These are phyloP conservation scores for Scaptodrosophila latifasciaeformis DNA, from an alignment of 2,888 invertebrate genomes.

Conservation along the genomic window DNA sequence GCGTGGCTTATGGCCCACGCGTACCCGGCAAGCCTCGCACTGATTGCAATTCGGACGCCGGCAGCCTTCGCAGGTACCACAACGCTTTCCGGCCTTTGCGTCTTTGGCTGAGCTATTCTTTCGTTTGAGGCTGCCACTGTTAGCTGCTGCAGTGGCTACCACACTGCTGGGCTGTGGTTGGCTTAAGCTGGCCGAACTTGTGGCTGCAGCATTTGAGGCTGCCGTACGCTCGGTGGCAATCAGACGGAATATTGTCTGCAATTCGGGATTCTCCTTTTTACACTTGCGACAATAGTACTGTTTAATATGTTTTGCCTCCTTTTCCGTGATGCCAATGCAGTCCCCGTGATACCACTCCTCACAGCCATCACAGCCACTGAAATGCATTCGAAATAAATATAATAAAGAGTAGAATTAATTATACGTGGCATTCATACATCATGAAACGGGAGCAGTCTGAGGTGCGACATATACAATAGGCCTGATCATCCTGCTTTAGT, in stretches of 20 bases:
- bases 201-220: slow-evolving; percentile 32
- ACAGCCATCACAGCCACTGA: slow-evolving; percentile 94
- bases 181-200: slow-evolving; percentile 9
- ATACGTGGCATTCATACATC: slow-evolving; percentile 82
- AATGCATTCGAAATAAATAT: neutral
- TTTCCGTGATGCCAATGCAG: slow-evolving; percentile 95
- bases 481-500: slow-evolving; percentile 91
- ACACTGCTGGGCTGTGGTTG: slow-evolving; percentile 5
- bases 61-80: slow-evolving; percentile 87
- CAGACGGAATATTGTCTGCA: slow-evolving; percentile 78
- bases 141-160: neutral
- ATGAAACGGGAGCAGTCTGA: slow-evolving; percentile 96
- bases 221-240: slow-evolving; percentile 65
- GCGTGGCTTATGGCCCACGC: slow-evolving; percentile 75
- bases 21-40: slow-evolving; percentile 71
- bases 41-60: slow-evolving; percentile 72
- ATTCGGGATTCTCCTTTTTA: slow-evolving; percentile 86
- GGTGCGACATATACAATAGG: slow-evolving; percentile 95
- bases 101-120: slow-evolving; percentile 65
- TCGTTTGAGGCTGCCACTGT: slow-evolving; percentile 16
- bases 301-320: slow-evolving; percentile 93
- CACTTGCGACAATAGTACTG: slow-evolving; percentile 94
- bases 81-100: slow-evolving; percentile 74
- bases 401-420: neutral
- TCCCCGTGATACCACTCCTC: slow-evolving; percentile 99